Evolutionary conservation across 2,797 vertebrate genomes (phyloP), one percentile per base, ranked within the genome.

Genomic region (Taeniopygia guttata): DNA sequence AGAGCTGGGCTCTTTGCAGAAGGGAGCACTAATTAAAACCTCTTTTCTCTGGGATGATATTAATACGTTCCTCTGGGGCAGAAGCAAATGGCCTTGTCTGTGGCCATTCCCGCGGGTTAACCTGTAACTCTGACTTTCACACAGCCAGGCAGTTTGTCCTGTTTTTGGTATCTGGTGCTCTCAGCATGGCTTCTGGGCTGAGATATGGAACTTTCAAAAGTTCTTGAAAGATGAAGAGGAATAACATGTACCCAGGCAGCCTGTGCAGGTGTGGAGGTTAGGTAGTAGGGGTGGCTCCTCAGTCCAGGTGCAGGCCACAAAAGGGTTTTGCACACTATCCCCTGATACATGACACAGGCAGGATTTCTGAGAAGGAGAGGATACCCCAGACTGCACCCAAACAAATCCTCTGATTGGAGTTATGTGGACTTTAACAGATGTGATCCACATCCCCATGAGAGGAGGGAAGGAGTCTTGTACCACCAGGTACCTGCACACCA

Each of bases 21-120:
- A 92, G 51, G 72, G 73, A 96, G 45, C 55, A 27, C 91, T 94
- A 91, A 96, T 96, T 94, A 95, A 94, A 92, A 73, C 79, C 73
- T 49, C 58, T 75, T 76, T 34, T 93, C 83, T 84, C 73, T 54
- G 17, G 69, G 74, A 92, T 68, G 89, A 55, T 49, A 62, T 55
- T 82, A 42, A 36, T 26, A 67, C 40, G 45, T 87, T 86, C 34
- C 94, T 54, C 83, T 55, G 80, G 80, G 93, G 67, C 72, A 83
- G 70, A 62, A 92, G 78, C 2, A 40, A 84, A 80, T 38, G 90
- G 80, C 69, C 91, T 67, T 27, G 32, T 78, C 80, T 40, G 43
- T 23, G 83, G 67, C 80, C 77, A 26, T 73, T 64, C 59, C 93
- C 0, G 0, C 2, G 2, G 56, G 84, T 89, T 84, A 64, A 78